Evolutionary conservation across 1,140 invertebrate genomes (phyloP).

Genomic region (Eciton burchellii): DNA sequence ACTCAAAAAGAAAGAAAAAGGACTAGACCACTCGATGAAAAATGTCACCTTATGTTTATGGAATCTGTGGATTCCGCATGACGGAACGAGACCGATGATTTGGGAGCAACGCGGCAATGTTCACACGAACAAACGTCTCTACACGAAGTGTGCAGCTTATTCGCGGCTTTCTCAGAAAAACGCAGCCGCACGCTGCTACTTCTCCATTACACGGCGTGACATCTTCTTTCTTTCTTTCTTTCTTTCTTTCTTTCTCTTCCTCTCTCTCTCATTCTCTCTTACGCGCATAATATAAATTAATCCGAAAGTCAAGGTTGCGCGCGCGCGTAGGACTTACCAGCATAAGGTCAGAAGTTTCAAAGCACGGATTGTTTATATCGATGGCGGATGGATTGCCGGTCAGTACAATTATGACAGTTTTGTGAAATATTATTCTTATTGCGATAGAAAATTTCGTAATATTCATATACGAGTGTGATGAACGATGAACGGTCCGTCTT

Average conservation of each 20-base stretch:
- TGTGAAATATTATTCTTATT: not conserved
- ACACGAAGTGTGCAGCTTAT: not conserved
- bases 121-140: not conserved
- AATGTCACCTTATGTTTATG: too few species aligned
- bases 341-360: conserved; percentile 57
- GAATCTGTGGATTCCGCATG: too few species aligned
- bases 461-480: not conserved
- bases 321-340: conserved; percentile 47
- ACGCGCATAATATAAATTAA: not conserved
- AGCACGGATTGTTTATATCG: conserved; percentile 8
- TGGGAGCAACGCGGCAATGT: not conserved
- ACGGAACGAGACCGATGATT: not conserved
- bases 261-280: conserved; percentile 16
- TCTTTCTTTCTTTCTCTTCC: not conserved
- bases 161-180: not conserved
- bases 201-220: not conserved
- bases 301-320: conserved; percentile 68
- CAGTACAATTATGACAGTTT: not conserved
- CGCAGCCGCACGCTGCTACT: not conserved
- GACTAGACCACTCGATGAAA: too few species aligned
- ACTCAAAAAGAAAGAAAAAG: too few species aligned
- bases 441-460: not conserved
- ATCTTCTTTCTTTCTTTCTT: not conserved
- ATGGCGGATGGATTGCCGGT: not conserved
- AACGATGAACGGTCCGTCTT: not conserved